phyloP scores from a whole-genome alignment of 2,888 invertebrate species.

The Drosophila recens region DNA sequence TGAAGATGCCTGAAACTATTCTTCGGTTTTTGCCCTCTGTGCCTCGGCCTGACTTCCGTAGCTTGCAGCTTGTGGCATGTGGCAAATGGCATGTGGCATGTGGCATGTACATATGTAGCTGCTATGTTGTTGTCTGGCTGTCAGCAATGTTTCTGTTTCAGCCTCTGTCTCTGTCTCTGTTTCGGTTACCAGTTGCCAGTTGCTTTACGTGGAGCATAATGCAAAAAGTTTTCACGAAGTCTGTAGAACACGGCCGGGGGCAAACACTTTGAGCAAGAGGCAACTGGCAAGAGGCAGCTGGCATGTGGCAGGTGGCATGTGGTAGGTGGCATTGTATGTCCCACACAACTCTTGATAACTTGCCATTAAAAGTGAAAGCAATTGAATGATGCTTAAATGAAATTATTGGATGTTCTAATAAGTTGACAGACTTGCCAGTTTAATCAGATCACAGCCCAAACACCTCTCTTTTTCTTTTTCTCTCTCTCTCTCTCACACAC shows the following conservation, averaged over 20 bases:
- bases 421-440: slow-evolving; percentile 74
- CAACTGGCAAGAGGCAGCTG: slow-evolving; percentile 6
- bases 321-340: slow-evolving; percentile 3
- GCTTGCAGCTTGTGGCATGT: slow-evolving; percentile 13
- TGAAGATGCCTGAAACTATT: too few species aligned
- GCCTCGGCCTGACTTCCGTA: not conserved
- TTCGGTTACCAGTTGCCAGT: slow-evolving; percentile 13
- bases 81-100: slow-evolving; percentile 17
- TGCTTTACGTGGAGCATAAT: slow-evolving; percentile 56
- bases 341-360: slow-evolving; percentile 71
- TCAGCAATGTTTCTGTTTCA: slow-evolving; percentile 31
- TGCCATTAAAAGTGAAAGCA: slow-evolving; percentile 78
- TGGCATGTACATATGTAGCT: not conserved
- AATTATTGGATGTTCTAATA: slow-evolving; percentile 83
- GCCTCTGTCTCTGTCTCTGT: slow-evolving; percentile 35
- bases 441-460: slow-evolving; percentile 15
- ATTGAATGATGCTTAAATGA: slow-evolving; percentile 82
- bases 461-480: not conserved
- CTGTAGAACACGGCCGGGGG: slow-evolving; percentile 1
- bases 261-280: slow-evolving; percentile 23
- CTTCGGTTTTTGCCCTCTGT: not conserved
- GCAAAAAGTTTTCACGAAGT: slow-evolving; percentile 55
- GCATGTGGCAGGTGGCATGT: not conserved
- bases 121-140: slow-evolving; percentile 15
- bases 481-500: not conserved